Evolutionary conservation across 2,113 vertebrate genomes (phyloP), one percentile per base, ranked within the genome.

Genomic region (Phyllostomus discolor): DNA sequence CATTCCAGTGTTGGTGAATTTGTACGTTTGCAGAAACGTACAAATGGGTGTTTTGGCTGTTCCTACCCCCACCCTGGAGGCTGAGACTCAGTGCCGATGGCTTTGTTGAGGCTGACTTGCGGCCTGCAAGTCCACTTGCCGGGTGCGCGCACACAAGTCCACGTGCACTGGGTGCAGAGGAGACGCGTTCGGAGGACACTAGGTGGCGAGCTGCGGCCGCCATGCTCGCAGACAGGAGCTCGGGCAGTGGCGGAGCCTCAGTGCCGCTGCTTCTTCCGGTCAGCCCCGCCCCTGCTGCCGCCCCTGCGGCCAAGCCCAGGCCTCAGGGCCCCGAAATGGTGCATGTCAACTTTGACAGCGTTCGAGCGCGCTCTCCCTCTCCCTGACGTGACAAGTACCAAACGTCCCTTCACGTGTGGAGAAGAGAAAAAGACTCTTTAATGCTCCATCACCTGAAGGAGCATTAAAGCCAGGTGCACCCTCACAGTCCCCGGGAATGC

Each of bases 161-260:
- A 24, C 6, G 4, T 7, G 48, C 75, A n/a, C 31, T 41, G 46
- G 31, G 2, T 35, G 31, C 73, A 64, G 73, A 80, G 84, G 22
- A 26, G 41, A 12, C 3, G 1, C 20, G n/a, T 31, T 94, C 76
- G 4, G 50, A 9, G 15, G 80, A 41, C 59, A 12, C 24, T 0
- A 43, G 64, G 24, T 38, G 52, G 75, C 2, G 3, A 59, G 26
- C 57, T 22, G 82, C 5, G n/a, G 50, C 3, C 35, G 43, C n/a
- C 0, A 16, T 7, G 22, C 11, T 26, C 7, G 54, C 7, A 1
- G 10, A 12, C 0, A n/a, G 26, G 2, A 11, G 38, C 3, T 15
- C 41, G 35, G 43, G n/a, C n/a, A 38, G 35, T 24, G 1, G 59
- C 10, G 7, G 19, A 7, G 5, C 28, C 20, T 8, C 0, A 72